Base-by-base conservation (phyloP, 2,797 vertebrate species). In the Carcharodon carcharias region DNA sequence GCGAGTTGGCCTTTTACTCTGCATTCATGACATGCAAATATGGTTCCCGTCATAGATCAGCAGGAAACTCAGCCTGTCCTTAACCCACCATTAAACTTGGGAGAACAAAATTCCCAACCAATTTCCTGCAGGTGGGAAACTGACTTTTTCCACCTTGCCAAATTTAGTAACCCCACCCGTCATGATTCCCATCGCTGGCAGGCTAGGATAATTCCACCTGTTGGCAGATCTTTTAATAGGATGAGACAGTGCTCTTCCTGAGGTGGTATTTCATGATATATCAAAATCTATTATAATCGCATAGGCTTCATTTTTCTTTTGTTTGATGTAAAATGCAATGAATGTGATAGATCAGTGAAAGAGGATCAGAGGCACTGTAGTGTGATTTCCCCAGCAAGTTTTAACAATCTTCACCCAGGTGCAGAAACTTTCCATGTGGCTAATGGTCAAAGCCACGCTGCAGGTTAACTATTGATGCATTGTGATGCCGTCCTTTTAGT, bases 241-340 rank as follows among this genome's bases (percentile, higher is more conserved):
- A 95, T 95, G 93, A 50, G 93, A 95, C 93, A 95, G 40, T 95
- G 93, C 67, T 45, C 65, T 91, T 50, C 63, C 71, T 95, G 69
- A 95, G 28, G 18, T 91, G 56, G 56, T 91, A 91, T 91, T 91
- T 61, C 88, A 91, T 21, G 56, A 61, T 7, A 35, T n/a, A 31
- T 91, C 56, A 35, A 91, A 61, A 91, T 4, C 88, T 14, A 91
- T 61, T 31, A 63, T 61, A 91, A 91, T 91, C 12, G 88, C 35
- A 63, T 28, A 6, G 56, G 88, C 18, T 61, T 91, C 56, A 91
- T 58, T 61, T 61, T 58, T 61, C 56, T 18, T 35, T 14, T 50
- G 45, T n/a, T 61, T 91, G 31, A 61, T 91, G 56, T 16, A 91
- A 91, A 61, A 63, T n/a, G 61, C 35, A 31, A 91, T 61, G 56